These are phyloP conservation scores for Enteromius afrohamiltoni DNA, from an alignment of 2,797 vertebrate species.

Conservation along the genomic window DNA sequence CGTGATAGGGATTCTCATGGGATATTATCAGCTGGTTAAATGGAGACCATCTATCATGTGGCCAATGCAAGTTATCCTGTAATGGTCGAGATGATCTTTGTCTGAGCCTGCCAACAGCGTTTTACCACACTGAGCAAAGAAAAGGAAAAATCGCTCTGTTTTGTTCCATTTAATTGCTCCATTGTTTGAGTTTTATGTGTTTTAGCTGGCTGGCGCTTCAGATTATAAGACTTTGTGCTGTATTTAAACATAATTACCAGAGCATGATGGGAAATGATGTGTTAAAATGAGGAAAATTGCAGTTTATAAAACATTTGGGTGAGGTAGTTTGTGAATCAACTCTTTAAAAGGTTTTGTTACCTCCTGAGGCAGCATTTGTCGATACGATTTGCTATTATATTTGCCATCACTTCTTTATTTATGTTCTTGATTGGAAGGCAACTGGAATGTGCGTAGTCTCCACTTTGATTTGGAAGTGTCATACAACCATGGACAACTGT, in stretches of 20 bases:
- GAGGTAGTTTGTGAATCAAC: neutral
- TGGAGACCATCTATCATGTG: conserved; percentile 67
- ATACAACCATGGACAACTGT: neutral
- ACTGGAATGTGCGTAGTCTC: conserved; percentile 7
- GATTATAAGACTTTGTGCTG: neutral
- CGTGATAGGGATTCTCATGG: conserved; percentile 56
- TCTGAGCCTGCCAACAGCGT: neutral
- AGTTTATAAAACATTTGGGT: neutral
- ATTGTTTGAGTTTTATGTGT: conserved; percentile 16
- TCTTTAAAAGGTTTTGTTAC: neutral
- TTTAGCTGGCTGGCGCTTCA: conserved; percentile 21
- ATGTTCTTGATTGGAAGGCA: conserved; percentile 3
- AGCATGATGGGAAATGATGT: conserved; percentile 12
- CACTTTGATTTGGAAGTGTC: neutral
- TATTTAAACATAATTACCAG: conserved; percentile 15
- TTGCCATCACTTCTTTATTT: neutral
- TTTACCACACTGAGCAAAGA: conserved; percentile 9
- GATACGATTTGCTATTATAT: neutral
- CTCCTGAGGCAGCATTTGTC: neutral
- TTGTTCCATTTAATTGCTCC: conserved; percentile 4
- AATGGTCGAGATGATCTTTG: conserved; percentile 21
- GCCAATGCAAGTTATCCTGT: conserved; percentile 45
- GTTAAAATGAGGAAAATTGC: neutral
- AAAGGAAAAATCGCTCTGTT: conserved; percentile 5
- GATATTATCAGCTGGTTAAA: conserved; percentile 68